phyloP scores from a whole-genome alignment of 2,888 invertebrate genomes.

The Macrostomum cliftonense region DNA sequence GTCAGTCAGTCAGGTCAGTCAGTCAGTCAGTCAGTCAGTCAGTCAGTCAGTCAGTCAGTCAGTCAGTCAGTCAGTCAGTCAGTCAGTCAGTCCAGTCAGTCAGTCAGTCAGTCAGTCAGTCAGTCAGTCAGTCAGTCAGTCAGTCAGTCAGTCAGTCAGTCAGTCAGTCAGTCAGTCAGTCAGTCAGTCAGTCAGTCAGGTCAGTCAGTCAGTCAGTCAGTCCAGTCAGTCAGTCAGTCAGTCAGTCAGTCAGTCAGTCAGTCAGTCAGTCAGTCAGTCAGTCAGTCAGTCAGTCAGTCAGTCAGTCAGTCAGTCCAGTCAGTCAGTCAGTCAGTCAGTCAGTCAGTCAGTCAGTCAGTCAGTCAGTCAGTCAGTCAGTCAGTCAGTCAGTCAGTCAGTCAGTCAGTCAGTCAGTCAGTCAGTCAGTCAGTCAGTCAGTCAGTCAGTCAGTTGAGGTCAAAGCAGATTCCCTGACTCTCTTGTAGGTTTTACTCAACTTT shows the following conservation, averaged over 20 bases:
- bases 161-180: no score
- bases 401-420: conserved; percentile 1
- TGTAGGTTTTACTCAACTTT: no score
- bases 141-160: no score
- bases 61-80: no score
- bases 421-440: not conserved
- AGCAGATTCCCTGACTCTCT: no score
- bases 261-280: conserved; percentile 1
- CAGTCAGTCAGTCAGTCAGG: no score
- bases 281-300: conserved; percentile 2
- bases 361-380: conserved; percentile 2
- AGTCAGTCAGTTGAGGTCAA: not conserved
- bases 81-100: no score
- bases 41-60: no score
- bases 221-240: conserved; percentile 1
- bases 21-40: no score
- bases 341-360: conserved; percentile 2
- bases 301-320: conserved; percentile 2
- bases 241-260: conserved; percentile 1
- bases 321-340: conserved; percentile 2
- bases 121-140: no score
- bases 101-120: no score
- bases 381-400: conserved; percentile 2
- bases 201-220: not conserved
- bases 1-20: no score